These are phyloP conservation scores for Imbricaverruca yamaguchii DNA, from an alignment of 2,888 invertebrate genomes.

Conservation along the genomic window DNA sequence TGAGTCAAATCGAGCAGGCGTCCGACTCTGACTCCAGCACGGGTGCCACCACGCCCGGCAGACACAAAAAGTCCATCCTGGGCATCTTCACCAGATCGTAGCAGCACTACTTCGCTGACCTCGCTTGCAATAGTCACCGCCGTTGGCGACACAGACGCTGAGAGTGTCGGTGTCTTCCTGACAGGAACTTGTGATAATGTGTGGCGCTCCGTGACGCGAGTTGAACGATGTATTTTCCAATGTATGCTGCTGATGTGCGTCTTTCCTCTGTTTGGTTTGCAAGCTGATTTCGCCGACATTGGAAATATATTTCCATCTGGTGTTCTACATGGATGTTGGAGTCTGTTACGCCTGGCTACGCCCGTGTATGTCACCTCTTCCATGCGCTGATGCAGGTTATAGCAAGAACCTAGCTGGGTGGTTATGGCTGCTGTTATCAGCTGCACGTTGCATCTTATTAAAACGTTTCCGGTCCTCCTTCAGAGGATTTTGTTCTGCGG, in stretches of 20 bases:
- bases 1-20: conserved; percentile 40
- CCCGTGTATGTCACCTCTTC: too few relatives aligned
- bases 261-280: neutral
- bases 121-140: neutral
- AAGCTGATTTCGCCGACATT: neutral
- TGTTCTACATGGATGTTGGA: too few relatives aligned
- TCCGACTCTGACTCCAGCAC: conserved; percentile 20
- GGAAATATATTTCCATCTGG: neutral
- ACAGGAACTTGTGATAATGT: conserved; percentile 3
- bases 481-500: too few relatives aligned
- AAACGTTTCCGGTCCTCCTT: too few relatives aligned
- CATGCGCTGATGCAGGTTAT: too few relatives aligned
- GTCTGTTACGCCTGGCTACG: too few relatives aligned
- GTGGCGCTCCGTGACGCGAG: neutral
- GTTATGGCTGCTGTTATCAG: too few relatives aligned
- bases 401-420: too few relatives aligned
- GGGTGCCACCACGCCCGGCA: neutral
- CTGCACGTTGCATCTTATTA: too few relatives aligned
- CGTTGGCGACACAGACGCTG: neutral
- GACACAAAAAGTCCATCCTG: conserved; percentile 23
- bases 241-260: neutral
- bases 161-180: neutral
- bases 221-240: neutral
- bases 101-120: too few relatives aligned
- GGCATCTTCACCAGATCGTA: conserved; percentile 18